phyloP scores from a whole-genome alignment of 2,888 invertebrate species.

The Orthosia incerta region DNA sequence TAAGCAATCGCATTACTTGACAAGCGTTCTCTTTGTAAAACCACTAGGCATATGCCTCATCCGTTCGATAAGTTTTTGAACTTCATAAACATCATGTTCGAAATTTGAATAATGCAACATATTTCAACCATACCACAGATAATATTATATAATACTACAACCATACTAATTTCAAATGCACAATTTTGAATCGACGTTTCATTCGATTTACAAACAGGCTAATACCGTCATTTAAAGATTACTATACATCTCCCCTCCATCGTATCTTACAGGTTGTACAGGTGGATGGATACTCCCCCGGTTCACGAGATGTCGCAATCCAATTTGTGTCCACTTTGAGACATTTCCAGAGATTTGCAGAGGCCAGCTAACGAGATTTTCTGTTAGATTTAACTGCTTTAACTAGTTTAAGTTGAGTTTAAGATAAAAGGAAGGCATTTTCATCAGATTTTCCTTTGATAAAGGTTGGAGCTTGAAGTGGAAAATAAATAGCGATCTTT shows the following conservation, averaged over 20 bases:
- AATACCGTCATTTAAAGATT: not conserved
- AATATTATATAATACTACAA: too few relatives aligned
- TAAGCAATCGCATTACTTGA: too few relatives aligned
- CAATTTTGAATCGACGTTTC: not conserved
- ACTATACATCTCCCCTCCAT: conserved; percentile 15
- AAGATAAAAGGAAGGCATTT: conserved; percentile 11
- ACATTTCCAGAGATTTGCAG: conserved; percentile 53
- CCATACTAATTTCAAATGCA: conserved; percentile 7
- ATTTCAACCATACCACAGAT: too few relatives aligned
- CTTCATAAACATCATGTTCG: not conserved
- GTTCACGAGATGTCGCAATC: conserved; percentile 47
- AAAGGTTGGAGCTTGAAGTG: not conserved
- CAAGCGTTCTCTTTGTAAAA: not conserved
- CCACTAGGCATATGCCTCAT: not conserved
- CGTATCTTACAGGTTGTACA: conserved; percentile 18
- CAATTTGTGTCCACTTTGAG: conserved; percentile 59
- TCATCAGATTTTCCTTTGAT: not conserved
- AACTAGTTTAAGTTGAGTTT: conserved; percentile 28
- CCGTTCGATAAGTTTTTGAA: not conserved
- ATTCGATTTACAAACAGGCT: not conserved
- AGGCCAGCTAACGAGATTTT: conserved; percentile 36
- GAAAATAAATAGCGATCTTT: conserved; percentile 10
- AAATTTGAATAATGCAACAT: too few relatives aligned
- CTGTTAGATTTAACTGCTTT: conserved; percentile 42
- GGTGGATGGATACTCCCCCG: not conserved